A percentile compares a stretch with the other conserved stretches of the same genome.
phyloP scores from a whole-genome alignment of 1,140 invertebrate genomes.

The Mizuhopecten yessoensis region DNA sequence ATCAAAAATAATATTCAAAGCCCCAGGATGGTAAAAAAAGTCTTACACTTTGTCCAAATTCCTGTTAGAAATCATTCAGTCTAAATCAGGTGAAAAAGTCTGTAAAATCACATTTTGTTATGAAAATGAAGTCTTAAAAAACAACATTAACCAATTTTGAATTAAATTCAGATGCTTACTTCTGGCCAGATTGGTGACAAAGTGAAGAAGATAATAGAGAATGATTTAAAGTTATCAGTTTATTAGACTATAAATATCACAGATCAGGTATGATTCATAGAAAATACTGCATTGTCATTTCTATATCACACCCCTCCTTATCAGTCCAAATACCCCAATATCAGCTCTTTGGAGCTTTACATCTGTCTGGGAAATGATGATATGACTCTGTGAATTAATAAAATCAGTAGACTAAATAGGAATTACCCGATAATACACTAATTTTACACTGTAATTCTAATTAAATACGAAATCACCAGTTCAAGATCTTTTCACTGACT shows the following conservation, averaged over 20 bases:
- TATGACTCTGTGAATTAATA: neutral
- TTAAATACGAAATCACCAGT: neutral
- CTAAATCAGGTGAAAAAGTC: neutral
- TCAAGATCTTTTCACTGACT: too few relatives aligned
- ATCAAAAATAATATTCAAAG: too few relatives aligned
- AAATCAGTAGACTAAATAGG: neutral
- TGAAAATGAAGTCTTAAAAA: too few relatives aligned
- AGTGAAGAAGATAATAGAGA: neutral
- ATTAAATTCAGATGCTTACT: too few relatives aligned
- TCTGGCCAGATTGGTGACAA: too few relatives aligned
- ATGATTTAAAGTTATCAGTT: neutral
- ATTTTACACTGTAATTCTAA: neutral
- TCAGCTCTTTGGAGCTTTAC: neutral
- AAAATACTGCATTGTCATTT: neutral
- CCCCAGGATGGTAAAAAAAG: too few relatives aligned
- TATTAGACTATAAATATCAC: neutral
- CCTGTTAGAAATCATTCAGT: too few relatives aligned
- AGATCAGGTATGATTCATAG: neutral
- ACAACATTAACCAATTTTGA: too few relatives aligned
- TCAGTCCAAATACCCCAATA: neutral
- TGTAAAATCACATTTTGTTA: too few relatives aligned
- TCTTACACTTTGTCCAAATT: too few relatives aligned
- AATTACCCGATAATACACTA: neutral
- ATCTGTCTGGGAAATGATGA: neutral
- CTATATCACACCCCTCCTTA: neutral